Conservation (phyloP, 2,113 vertebrate species). For the Spheniscus mendiculus region DNA sequence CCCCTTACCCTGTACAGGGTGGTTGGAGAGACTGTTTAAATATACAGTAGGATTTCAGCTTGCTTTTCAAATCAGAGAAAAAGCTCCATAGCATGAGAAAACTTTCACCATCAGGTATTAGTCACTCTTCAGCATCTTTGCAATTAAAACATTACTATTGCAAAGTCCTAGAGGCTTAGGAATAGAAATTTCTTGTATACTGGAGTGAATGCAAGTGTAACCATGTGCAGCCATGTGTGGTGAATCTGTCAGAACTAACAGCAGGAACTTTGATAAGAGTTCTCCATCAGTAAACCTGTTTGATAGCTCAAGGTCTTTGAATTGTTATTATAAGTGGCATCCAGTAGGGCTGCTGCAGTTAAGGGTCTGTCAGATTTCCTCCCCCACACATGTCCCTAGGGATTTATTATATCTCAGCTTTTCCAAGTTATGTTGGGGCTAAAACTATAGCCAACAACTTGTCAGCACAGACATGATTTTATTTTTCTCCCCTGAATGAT, state of each 20-base stretch:
- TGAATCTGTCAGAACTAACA: conserved; percentile 77
- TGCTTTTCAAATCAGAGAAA: background rate
- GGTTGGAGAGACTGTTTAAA: background rate
- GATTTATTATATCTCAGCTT: conserved; percentile 29
- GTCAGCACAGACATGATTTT: background rate
- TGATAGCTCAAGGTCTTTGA: conserved; percentile 71
- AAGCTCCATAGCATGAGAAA: background rate
- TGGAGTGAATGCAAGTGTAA: conserved; percentile 49
- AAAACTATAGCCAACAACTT: background rate
- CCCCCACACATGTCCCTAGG: background rate
- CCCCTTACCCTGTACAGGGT: background rate
- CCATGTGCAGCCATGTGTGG: conserved; percentile 69
- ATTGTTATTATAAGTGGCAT: conserved; percentile 60
- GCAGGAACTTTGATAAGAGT: conserved; percentile 68
- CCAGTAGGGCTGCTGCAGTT: conserved; percentile 47
- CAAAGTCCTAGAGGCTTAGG: conserved; percentile 29
- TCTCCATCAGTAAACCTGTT: conserved; percentile 67
- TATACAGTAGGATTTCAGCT: background rate
- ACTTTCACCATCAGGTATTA: background rate
- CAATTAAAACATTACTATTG: conserved; percentile 73
- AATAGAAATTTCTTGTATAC: conserved; percentile 49
- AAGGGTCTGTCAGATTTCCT: conserved; percentile 44
- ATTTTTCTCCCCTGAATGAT: background rate
- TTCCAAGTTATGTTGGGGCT: background rate
- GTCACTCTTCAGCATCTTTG: conserved; percentile 3